Base-by-base conservation (phyloP, 2,797 vertebrate genomes). In the Arctocebus calabarensis region DNA sequence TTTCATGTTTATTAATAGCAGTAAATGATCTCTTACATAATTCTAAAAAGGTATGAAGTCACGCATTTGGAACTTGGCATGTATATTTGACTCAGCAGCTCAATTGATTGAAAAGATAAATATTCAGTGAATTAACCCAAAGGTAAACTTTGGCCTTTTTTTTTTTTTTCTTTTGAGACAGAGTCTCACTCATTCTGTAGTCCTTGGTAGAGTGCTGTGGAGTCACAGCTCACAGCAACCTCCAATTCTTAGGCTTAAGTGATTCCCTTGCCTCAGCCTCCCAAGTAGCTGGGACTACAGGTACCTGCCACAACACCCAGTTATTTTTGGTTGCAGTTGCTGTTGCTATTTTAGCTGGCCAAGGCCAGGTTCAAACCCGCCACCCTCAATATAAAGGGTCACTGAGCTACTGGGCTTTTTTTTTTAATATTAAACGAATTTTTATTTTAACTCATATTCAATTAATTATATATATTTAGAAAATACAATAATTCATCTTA, bases 61-160 rank as follows among this genome's bases (percentile, higher is more conserved):
- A 84, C 3, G 34, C 55, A 37, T 68, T 77, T 23, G 48, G 48
- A 55, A 78, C 12, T 40, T n/a, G 7, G 4, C 2, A 12, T 37
- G 10, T 79, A 29, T 68, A 88, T 94, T 37, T 79, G 19, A 88
- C n/a, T 40, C 70, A 17, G 11, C 7, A 14, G 14, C 17, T 94
- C 34, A 93, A 61, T 12, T 84, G 74, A 20, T 12, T 93, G 32
- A 84, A 94, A 86, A 86, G 55, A 55, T 84, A 93, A 73, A 88
- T 5, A 14, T 88, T 90, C 23, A 88, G 37, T 75, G 23, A 52
- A 29, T 70, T 0, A 23, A 23, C 12, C 57, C 37, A 29, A 86
- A 93, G 83, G 25, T 62, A 88, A 94, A 85, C 29, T 64, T 9
- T 43, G 52, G 22, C 78, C 45, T 83, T 4, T 66, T 77, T 93